Conservation (phyloP, 2,888 invertebrate species). For the Parascotia fuliginaria region DNA sequence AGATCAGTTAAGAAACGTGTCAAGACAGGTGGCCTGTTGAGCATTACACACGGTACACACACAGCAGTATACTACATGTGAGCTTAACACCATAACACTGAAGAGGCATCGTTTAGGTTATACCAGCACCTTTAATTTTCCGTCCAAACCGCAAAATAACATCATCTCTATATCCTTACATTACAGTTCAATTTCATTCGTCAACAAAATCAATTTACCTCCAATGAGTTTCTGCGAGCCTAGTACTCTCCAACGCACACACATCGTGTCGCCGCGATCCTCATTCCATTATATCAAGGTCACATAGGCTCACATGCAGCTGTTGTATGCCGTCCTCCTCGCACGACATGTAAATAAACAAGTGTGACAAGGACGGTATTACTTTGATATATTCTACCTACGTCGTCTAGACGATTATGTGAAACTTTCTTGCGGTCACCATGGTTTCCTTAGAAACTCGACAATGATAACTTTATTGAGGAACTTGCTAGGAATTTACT, state of each 20-base stretch:
- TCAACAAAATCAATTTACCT: slow-evolving; percentile 34
- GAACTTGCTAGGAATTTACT: slow-evolving; percentile 10
- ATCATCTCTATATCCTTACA: slow-evolving; percentile 12
- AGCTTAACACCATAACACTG: slow-evolving; percentile 37
- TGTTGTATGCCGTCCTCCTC: slow-evolving; percentile 57
- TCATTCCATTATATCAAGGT: slow-evolving; percentile 78
- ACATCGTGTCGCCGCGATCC: slow-evolving; percentile 66
- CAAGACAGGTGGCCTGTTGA: slow-evolving; percentile 50
- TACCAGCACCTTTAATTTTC: slow-evolving; percentile 40
- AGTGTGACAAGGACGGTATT: slow-evolving; percentile 53
- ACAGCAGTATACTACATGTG: slow-evolving; percentile 26
- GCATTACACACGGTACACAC: slow-evolving; percentile 35
- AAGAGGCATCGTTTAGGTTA: slow-evolving; percentile 38
- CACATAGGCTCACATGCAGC: slow-evolving; percentile 68
- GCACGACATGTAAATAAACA: slow-evolving; percentile 37
- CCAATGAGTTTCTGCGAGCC: slow-evolving; percentile 63
- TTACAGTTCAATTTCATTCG: slow-evolving; percentile 37
- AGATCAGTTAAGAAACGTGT: slow-evolving; percentile 28
- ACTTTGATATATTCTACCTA: slow-evolving; percentile 44
- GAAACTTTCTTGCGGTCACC: slow-evolving; percentile 70
- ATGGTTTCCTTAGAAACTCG: slow-evolving; percentile 57
- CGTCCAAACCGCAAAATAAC: slow-evolving; percentile 18
- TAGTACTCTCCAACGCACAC: slow-evolving; percentile 74
- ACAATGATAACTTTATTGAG: slow-evolving; percentile 38
- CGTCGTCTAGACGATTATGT: slow-evolving; percentile 63